Evolutionary conservation across 2,888 invertebrate genomes (phyloP).

Genomic region (Coelinius sp.): DNA sequence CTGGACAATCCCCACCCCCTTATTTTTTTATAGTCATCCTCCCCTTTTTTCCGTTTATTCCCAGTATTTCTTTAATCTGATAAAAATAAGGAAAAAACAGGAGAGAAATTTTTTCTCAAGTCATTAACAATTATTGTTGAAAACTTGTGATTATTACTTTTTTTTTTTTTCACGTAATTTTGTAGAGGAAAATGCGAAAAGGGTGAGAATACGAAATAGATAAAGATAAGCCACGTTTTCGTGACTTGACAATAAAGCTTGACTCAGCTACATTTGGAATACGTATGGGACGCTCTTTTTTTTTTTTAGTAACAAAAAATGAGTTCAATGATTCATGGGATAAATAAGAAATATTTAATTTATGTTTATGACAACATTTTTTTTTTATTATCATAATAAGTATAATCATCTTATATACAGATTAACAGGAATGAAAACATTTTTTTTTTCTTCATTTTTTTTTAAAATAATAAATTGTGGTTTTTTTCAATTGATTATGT

Average conservation of each 20-base stretch:
- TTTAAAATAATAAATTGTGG: conserved; percentile 40
- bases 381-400: conserved; percentile 65
- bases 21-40: no score
- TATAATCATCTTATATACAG: conserved; percentile 68
- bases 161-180: not conserved
- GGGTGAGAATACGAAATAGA: conserved; percentile 55
- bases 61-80: conserved; percentile 25
- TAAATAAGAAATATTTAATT: conserved; percentile 40
- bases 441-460: no score
- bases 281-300: conserved; percentile 37
- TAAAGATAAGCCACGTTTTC: conserved; percentile 69
- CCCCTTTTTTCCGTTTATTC: conserved; percentile 24
- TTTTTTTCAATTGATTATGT: conserved; percentile 26
- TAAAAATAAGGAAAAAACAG: not conserved
- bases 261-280: conserved; percentile 53
- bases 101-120: conserved; percentile 8
- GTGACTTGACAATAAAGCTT: conserved; percentile 70
- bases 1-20: conserved; percentile 50
- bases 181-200: conserved; percentile 48
- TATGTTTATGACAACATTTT: conserved; percentile 57
- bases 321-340: not conserved
- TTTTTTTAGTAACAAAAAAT: not conserved
- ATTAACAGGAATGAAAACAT: conserved; percentile 66
- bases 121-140: not conserved
- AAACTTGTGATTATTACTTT: not conserved